These are phyloP conservation scores for Channallabes apus DNA, from an alignment of 2,797 vertebrate genomes.

Conservation along the genomic window DNA sequence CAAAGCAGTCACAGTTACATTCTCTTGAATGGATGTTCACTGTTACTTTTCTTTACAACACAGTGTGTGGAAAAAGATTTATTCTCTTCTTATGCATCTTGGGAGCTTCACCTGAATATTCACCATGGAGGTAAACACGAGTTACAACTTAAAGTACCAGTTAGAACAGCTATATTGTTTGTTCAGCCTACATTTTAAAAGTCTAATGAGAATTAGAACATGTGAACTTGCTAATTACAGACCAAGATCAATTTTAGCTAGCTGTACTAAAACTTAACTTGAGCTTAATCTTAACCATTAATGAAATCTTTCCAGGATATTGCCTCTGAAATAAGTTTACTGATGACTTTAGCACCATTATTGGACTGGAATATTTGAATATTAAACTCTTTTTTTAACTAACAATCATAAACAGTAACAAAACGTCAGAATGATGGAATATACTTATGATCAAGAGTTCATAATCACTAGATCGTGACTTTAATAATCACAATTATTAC, in stretches of 20 bases:
- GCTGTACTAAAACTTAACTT: neutral
- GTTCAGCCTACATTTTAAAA: neutral
- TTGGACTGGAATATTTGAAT: neutral
- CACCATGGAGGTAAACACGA: constrained; percentile 57
- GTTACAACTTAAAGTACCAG: neutral
- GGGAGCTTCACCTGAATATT: constrained; percentile 42
- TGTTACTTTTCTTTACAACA: constrained; percentile 19
- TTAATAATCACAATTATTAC: neutral
- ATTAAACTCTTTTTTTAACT: neutral
- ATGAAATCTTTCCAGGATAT: neutral
- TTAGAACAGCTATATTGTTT: neutral
- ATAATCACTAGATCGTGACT: neutral
- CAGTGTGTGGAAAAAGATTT: constrained; percentile 4
- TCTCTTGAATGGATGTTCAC: constrained; percentile 8
- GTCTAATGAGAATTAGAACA: neutral
- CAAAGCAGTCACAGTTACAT: neutral
- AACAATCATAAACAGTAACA: neutral
- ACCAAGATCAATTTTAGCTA: neutral
- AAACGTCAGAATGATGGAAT: neutral
- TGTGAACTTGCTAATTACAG: neutral
- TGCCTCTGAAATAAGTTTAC: neutral
- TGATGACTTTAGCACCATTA: neutral
- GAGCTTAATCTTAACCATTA: neutral
- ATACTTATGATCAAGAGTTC: neutral
- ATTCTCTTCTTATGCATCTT: constrained; percentile 36